Base-by-base conservation (phyloP, 2,113 vertebrate genomes). In the Solea solea region DNA sequence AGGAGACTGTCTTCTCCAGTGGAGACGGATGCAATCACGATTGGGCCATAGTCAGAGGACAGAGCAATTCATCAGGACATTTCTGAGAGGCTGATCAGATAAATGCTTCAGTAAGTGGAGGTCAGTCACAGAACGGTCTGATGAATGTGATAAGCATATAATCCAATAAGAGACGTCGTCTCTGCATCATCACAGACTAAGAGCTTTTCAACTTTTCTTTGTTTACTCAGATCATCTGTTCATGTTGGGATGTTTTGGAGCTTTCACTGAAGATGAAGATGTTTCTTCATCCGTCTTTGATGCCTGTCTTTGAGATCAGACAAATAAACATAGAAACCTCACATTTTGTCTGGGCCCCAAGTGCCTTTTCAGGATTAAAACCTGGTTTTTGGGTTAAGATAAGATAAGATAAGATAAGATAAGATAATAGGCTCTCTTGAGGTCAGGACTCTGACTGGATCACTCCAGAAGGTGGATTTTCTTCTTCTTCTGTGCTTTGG, bases 81-180 rank as follows among this genome's bases (percentile, higher is more conserved):
- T 89, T 84, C 87, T 84, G 84, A 90, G 70, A 69, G 74, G 69
- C 75, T 85, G 78, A 89, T 85, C 73, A 80, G 83, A 89, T 88
- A 89, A 89, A 85, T 75, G 83, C 81, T 86, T 78, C 69, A 58
- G 77, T 86, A 88, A 90, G 87, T 81, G 74, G 82, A 72, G 80
- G 77, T 64, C 57, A 74, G 82, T 80, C 83, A 74, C 71, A 73
- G 75, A 57, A 63, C 1, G 7, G 56, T 50, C 71, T 88, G 90
- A 90, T 87, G 69, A 77, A 89, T 90, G 80, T 51, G 84, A 87
- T 82, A 80, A 74, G 77, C 62, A 52, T 54, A 64, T 84, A 80
- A 89, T 87, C 80, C 80, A 89, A 79, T 88, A 87, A 90, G 77
- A 69, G 75, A 70, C 73, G 71, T 83, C 74, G 73, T 39, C 55